These are phyloP conservation scores for Callimorpha dominula DNA, from an alignment of 2,888 invertebrate genomes.

Conservation along the genomic window DNA sequence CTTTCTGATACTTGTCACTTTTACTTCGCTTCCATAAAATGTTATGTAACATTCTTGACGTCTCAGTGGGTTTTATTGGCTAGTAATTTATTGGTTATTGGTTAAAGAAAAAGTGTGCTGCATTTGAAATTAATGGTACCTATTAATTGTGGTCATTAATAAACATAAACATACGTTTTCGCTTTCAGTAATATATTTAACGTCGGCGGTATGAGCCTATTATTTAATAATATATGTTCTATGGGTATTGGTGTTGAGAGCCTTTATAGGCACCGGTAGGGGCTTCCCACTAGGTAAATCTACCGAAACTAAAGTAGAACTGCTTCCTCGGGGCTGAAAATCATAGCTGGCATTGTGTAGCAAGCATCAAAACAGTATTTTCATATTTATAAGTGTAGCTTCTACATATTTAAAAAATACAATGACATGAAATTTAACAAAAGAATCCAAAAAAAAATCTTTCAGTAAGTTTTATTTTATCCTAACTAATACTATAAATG, in stretches of 20 bases:
- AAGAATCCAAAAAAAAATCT: too few relatives aligned
- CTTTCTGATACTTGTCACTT: not conserved
- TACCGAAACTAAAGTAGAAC: too few relatives aligned
- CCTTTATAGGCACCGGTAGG: not conserved
- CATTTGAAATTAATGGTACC: slow-evolving; percentile 18
- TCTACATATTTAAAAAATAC: too few relatives aligned
- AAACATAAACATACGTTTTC: slow-evolving; percentile 12
- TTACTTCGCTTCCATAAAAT: not conserved
- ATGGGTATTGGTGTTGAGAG: too few relatives aligned
- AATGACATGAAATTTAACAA: too few relatives aligned
- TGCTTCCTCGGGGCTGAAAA: too few relatives aligned
- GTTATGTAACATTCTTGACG: not conserved
- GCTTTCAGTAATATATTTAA: not conserved
- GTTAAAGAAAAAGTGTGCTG: slow-evolving; percentile 11
- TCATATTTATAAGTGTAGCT: too few relatives aligned
- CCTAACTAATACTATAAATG: too few relatives aligned
- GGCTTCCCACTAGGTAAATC: not conserved
- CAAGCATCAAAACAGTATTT: too few relatives aligned
- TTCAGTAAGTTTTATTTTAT: not conserved
- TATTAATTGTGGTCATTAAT: slow-evolving; percentile 15
- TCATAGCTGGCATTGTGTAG: too few relatives aligned
- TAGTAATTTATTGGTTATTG: slow-evolving; percentile 16
- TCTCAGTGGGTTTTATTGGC: not conserved
- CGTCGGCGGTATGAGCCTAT: not conserved
- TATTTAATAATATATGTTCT: not conserved